phyloP scores from a whole-genome alignment of 2,797 vertebrate species.

The Propithecus deckenii region DNA sequence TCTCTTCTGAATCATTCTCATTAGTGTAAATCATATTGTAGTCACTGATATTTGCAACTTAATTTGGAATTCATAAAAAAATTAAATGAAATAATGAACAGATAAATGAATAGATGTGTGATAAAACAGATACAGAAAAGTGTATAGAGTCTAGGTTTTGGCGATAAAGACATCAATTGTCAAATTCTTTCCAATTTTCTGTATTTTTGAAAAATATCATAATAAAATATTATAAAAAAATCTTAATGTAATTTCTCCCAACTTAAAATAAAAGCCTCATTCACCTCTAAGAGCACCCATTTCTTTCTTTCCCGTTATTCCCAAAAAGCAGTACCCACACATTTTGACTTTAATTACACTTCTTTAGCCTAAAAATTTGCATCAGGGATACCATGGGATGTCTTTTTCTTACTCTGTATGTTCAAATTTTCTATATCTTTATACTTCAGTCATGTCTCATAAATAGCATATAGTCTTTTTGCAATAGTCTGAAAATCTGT shows the following conservation, averaged over 20 bases:
- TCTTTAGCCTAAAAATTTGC: background rate
- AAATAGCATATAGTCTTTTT: background rate
- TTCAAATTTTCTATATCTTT: background rate
- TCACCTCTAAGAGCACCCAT: background rate
- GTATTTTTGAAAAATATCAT: background rate
- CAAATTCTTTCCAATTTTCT: background rate
- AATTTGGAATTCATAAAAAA: background rate
- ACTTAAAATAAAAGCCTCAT: background rate
- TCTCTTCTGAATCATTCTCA: background rate
- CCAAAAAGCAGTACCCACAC: background rate
- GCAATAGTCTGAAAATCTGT: background rate
- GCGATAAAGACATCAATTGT: background rate
- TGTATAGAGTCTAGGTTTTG: background rate
- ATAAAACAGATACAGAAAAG: background rate
- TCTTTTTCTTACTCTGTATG: background rate
- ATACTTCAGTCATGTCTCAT: background rate
- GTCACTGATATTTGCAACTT: background rate
- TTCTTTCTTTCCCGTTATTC: background rate
- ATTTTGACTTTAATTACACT: background rate
- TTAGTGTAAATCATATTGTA: background rate
- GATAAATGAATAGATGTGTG: background rate
- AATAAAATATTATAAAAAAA: background rate
- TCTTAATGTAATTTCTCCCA: background rate
- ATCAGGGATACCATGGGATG: background rate
- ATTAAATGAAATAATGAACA: background rate